A percentile compares a stretch with the other conserved stretches of the same genome.
phyloP scores from a whole-genome alignment of 2,113 vertebrate genomes.

The Alaudala cheleensis region DNA sequence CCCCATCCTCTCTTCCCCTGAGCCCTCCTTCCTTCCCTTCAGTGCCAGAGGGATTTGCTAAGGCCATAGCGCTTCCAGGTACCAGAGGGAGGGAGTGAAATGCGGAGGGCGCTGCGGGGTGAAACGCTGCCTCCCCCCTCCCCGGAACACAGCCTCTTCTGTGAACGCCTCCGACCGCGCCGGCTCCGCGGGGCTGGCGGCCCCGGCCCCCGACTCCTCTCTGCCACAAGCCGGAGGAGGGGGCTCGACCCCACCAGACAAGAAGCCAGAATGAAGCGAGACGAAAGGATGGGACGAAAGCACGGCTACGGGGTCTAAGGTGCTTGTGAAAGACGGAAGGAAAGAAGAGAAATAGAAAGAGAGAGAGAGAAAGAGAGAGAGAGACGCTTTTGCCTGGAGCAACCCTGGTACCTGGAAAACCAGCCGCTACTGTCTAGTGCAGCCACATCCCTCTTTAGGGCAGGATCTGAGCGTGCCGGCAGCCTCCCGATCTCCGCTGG shows the following conservation, averaged over 20 bases:
- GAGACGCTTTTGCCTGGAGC: constrained; percentile 72
- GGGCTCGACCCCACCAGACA: neutral
- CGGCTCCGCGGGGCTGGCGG: neutral
- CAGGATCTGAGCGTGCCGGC: constrained; percentile 70
- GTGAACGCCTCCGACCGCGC: neutral
- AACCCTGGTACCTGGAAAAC: constrained; percentile 80
- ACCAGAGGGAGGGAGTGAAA: constrained; percentile 63
- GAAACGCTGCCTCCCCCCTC: constrained; percentile 56
- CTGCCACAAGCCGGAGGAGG: neutral
- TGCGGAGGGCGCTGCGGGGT: constrained; percentile 39
- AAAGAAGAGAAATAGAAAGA: constrained; percentile 12
- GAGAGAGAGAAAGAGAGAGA: constrained; percentile 3
- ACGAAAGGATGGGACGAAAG: constrained; percentile 71
- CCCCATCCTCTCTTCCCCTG: constrained; percentile 15
- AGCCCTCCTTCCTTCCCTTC: neutral
- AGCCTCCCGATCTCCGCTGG: constrained; percentile 74
- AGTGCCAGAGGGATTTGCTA: neutral
- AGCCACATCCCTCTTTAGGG: constrained; percentile 68
- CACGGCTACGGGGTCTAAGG: constrained; percentile 56
- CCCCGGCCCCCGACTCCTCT: neutral
- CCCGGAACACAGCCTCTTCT: constrained; percentile 27
- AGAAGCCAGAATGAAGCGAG: constrained; percentile 66
- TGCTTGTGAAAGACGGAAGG: constrained; percentile 34
- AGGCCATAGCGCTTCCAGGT: constrained; percentile 70
- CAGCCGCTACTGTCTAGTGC: constrained; percentile 75